Evolutionary conservation across 2,113 vertebrate species (phyloP), one percentile per base, ranked within the genome.

Genomic region (Peromyscus maniculatus): DNA sequence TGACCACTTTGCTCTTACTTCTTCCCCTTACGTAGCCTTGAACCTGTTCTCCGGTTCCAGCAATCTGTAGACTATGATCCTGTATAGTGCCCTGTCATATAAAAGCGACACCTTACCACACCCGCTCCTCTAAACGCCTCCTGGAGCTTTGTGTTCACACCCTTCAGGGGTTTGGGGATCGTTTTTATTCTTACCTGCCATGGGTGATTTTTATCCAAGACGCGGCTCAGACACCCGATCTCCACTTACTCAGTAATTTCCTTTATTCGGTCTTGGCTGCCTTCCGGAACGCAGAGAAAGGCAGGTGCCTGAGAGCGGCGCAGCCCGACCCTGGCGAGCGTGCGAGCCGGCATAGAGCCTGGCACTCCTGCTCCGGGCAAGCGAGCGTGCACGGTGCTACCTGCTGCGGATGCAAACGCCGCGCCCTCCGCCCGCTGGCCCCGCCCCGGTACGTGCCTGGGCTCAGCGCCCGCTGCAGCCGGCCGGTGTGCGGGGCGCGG

Each of bases 361-460:
- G 28, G 43, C 22, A 39, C 89, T 87, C 3, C 75, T 0, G 57
- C 19, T 10, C 39, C 7, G 2, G 5, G 62, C 13, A 8, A 21
- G 57, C 13, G 7, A 21, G 57, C 15, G 39, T 46, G n/a, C 66
- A 3, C 66, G 28, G 86, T 71, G 66, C 86, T 71, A 71, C 86
- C 64, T 36, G 46, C 46, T 7, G 66, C 28, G 66, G 86, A 24
- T 52, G 66, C 66, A 71, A 87, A 88, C 46, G 28, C 46, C 46
- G 28, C 46, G 0, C 31, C 67, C 77, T 55, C 62, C 43, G 94
- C 91, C 52, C 9, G 17, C 67, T 22, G 91, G 93, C 96, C 89
- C 74, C 98, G 97, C 98, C 98, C 98, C 97, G 43, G 78, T 98
- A 98, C 98, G 98, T 98, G 98, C 98, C 24, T 24, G 36, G 91